Evolutionary conservation across 1,140 invertebrate genomes (phyloP).

Genomic region (Diorhabda carinulata): DNA sequence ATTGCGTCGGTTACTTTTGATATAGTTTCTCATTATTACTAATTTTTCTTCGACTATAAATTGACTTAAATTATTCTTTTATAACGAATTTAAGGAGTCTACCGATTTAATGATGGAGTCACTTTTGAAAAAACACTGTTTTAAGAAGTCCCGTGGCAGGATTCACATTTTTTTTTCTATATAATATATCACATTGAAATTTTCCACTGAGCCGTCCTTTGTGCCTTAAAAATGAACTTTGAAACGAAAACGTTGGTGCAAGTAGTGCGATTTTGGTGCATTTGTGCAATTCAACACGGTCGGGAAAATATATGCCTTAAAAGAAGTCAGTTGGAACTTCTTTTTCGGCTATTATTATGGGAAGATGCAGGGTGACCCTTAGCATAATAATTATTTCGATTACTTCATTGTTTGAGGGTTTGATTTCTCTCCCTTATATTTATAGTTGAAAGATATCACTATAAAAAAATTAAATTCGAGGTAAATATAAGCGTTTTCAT

Average conservation of each 20-base stretch:
- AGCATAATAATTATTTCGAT: constrained; percentile 26
- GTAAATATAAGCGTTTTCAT: constrained; percentile 18
- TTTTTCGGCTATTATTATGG: constrained; percentile 4
- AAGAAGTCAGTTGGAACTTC: constrained; percentile 1
- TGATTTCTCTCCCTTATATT: constrained; percentile 21
- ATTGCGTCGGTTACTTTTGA: constrained; percentile 34
- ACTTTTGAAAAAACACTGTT: constrained; percentile 27
- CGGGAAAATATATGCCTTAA: background rate
- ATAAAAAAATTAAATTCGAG: constrained; percentile 6
- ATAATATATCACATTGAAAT: constrained; percentile 33
- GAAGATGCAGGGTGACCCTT: constrained; percentile 22
- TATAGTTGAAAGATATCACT: constrained; percentile 22
- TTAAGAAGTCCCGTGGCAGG: constrained; percentile 27
- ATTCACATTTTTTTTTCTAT: constrained; percentile 17
- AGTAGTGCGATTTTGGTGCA: constrained; percentile 22
- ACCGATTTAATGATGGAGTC: constrained; percentile 20
- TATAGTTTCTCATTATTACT: constrained; percentile 31
- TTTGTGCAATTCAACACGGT: constrained; percentile 4
- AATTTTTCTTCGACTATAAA: constrained; percentile 20
- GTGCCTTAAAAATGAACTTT: constrained; percentile 14
- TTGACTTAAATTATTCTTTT: constrained; percentile 13
- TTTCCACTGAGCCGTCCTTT: constrained; percentile 26
- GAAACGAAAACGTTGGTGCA: constrained; percentile 19
- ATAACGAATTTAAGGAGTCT: constrained; percentile 33
- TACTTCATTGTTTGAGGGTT: constrained; percentile 18